Evolutionary conservation across 2,113 vertebrate species (phyloP).

Genomic region (Serinus canaria): DNA sequence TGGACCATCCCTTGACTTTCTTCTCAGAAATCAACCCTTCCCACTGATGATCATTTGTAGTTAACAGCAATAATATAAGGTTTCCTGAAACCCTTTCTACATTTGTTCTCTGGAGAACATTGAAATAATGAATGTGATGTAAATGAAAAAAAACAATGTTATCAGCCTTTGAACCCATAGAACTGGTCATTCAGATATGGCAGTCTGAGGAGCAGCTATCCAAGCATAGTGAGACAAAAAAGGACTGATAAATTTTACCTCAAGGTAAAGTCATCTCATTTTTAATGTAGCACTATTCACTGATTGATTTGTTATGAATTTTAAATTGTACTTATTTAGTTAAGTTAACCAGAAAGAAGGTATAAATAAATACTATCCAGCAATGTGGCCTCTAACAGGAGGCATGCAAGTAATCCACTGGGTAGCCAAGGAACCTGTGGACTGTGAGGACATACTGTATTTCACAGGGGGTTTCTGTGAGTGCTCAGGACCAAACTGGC

Average conservation of each 20-base stretch:
- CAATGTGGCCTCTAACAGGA: no score
- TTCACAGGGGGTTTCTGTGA: neutral
- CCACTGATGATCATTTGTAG: neutral
- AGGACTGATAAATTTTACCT: neutral
- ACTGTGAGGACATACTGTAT: accelerated
- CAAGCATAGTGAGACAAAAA: neutral
- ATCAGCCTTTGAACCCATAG: neutral
- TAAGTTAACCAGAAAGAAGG: neutral
- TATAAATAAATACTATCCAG: neutral
- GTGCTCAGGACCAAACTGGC: neutral
- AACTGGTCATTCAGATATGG: neutral
- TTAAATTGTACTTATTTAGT: neutral
- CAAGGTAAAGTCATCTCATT: neutral
- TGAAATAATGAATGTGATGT: neutral
- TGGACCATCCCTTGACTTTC: neutral
- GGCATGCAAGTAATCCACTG: neutral
- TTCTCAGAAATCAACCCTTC: neutral
- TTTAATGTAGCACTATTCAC: neutral
- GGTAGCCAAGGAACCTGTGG: no score
- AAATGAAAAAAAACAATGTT: neutral
- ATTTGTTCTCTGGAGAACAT: neutral
- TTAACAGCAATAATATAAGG: neutral
- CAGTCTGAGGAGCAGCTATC: neutral
- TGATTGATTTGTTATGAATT: neutral
- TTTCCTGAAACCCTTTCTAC: neutral